Conservation (phyloP, 30 jellyfish, hydroid and myxozoan genomes). For the Pelagia noctiluca region DNA sequence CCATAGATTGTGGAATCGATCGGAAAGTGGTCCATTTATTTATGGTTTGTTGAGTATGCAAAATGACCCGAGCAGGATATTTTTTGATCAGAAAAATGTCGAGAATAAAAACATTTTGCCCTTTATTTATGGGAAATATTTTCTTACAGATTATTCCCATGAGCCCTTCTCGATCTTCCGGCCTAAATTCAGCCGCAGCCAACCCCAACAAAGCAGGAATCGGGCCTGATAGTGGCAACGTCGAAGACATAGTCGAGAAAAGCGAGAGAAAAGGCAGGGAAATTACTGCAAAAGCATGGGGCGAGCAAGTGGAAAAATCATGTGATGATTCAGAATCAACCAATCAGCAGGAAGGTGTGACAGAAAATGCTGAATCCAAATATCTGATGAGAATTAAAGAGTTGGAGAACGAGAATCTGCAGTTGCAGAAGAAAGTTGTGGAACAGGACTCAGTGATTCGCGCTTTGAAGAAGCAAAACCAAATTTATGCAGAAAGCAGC, state of each 20-base stretch:
- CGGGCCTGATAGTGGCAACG: too few relatives aligned
- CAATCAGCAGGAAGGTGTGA: background rate
- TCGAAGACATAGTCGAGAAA: background rate
- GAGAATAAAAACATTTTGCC: too few relatives aligned
- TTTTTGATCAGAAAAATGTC: too few relatives aligned
- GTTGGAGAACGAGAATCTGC: constrained; percentile 59
- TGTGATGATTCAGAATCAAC: background rate
- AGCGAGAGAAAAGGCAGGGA: background rate
- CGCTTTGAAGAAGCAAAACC: constrained; percentile 63
- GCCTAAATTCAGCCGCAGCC: too few relatives aligned
- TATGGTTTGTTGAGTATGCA: too few relatives aligned
- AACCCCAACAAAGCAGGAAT: too few relatives aligned
- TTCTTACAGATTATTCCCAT: too few relatives aligned
- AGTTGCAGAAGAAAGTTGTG: constrained; percentile 19
- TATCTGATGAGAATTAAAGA: constrained; percentile 41
- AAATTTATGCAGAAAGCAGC: constrained; percentile 57
- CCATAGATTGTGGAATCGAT: too few relatives aligned
- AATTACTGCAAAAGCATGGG: constrained; percentile 15
- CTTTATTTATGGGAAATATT: too few relatives aligned
- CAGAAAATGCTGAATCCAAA: background rate
- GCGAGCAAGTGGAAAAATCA: constrained; percentile 7
- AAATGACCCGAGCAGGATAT: too few relatives aligned
- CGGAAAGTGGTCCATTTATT: too few relatives aligned
- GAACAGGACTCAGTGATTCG: constrained; percentile 76
- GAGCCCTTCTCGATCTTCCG: too few relatives aligned